Evolutionary conservation across 1,140 invertebrate species (phyloP).

Genomic region (Helicorthomorpha holstii): DNA sequence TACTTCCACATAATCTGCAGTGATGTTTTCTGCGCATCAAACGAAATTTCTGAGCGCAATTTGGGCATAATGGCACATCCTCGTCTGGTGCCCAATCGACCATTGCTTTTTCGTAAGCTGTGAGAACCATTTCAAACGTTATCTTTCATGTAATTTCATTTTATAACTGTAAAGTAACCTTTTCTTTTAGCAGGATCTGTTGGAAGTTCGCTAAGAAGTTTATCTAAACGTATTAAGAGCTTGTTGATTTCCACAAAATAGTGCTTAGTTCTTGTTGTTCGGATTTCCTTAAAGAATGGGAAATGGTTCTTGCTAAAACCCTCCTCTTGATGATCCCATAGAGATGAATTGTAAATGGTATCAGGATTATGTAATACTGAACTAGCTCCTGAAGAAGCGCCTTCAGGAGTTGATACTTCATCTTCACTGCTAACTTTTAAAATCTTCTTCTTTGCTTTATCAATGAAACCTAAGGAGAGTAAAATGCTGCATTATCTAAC

Average conservation of each 20-base stretch:
- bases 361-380: too few species aligned
- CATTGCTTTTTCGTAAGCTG: constrained; percentile 54
- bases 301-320: too few species aligned
- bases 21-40: constrained; percentile 82
- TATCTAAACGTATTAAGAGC: constrained; percentile 80
- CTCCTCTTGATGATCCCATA: too few species aligned
- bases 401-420: too few species aligned
- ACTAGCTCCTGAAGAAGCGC: too few species aligned
- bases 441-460: too few species aligned
- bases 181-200: constrained; percentile 62
- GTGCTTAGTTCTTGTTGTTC: constrained; percentile 57
- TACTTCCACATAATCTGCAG: constrained; percentile 84
- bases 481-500: too few species aligned
- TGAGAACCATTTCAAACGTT: constrained; percentile 9
- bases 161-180: constrained; percentile 28
- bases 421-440: too few species aligned
- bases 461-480: too few species aligned
- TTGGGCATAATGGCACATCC: constrained; percentile 74
- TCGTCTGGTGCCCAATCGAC: constrained; percentile 87
- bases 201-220: constrained; percentile 66
- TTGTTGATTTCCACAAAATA: constrained; percentile 91
- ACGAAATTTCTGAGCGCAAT: constrained; percentile 74
- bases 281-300: constrained; percentile 58
- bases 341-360: too few species aligned
- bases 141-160: not conserved